A percentile compares a stretch with the other conserved stretches of the same genome.
phyloP scores from a whole-genome alignment of 1,140 invertebrate genomes.

The Rhagoletis zephyria region DNA sequence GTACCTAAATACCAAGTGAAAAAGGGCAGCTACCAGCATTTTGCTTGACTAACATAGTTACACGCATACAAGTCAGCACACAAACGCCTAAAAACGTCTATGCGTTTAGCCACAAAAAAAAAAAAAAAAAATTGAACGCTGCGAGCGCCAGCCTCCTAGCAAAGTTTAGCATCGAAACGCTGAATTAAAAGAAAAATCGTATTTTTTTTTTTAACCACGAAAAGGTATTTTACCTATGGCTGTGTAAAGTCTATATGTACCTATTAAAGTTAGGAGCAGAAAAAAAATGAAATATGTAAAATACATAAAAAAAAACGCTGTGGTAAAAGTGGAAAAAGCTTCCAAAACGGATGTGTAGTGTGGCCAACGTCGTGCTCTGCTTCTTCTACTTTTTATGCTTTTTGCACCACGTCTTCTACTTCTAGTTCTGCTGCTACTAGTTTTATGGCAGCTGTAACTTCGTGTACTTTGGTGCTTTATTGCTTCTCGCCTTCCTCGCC shows the following conservation, averaged over 20 bases:
- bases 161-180: background rate
- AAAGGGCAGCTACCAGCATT: background rate
- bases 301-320: background rate
- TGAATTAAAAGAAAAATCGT: background rate
- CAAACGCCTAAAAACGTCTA: constrained; percentile 53
- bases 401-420: background rate
- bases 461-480: background rate
- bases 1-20: background rate
- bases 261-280: too few species aligned
- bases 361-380: background rate
- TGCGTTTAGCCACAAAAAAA: background rate
- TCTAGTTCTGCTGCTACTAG: background rate
- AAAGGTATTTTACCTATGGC: background rate
- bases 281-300: too few species aligned
- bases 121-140: background rate
- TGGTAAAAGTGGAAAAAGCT: background rate
- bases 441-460: constrained; percentile 5
- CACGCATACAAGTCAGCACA: background rate
- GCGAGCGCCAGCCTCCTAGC: background rate
- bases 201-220: background rate
- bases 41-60: background rate
- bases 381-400: background rate
- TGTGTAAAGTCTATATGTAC: too few species aligned
- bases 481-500: background rate
- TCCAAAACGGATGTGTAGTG: constrained; percentile 10